These are phyloP conservation scores for Chrysolophus pictus DNA, from an alignment of 2,797 vertebrate genomes.

Conservation along the genomic window DNA sequence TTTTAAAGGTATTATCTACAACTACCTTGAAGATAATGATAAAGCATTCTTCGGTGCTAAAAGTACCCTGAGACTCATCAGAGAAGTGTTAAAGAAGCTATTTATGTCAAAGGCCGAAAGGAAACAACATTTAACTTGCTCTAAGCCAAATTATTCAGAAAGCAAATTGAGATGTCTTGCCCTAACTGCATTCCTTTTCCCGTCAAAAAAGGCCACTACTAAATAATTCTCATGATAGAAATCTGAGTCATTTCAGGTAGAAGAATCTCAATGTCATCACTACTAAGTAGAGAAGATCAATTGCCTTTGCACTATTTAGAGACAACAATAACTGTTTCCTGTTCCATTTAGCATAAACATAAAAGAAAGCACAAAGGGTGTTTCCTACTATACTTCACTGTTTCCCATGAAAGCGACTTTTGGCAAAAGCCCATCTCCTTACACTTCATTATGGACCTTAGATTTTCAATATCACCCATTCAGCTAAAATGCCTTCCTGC, in stretches of 20 bases:
- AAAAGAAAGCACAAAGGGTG: neutral
- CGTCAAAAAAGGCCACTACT: neutral
- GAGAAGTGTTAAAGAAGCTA: neutral
- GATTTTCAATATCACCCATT: accelerated
- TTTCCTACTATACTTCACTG: slow-evolving; percentile 11
- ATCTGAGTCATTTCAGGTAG: neutral
- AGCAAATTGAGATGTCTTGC: neutral
- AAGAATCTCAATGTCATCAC: neutral
- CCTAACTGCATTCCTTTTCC: neutral
- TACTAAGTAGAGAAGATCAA: neutral
- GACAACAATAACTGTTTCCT: slow-evolving; percentile 39
- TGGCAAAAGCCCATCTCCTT: slow-evolving; percentile 1
- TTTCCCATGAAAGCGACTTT: neutral
- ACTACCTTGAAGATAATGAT: neutral
- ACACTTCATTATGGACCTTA: neutral
- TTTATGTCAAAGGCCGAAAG: neutral
- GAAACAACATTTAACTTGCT: neutral
- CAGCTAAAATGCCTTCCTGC: neutral
- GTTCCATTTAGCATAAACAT: neutral
- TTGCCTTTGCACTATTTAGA: neutral
- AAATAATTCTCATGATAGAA: neutral
- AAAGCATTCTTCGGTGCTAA: neutral
- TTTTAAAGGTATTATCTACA: neutral
- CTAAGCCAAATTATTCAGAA: neutral
- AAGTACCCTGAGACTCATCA: neutral